Percentiles rank a stretch among this genome's conserved stretches.
phyloP scores from a whole-genome alignment of 2,797 vertebrate genomes.

The Harpagifer antarcticus region DNA sequence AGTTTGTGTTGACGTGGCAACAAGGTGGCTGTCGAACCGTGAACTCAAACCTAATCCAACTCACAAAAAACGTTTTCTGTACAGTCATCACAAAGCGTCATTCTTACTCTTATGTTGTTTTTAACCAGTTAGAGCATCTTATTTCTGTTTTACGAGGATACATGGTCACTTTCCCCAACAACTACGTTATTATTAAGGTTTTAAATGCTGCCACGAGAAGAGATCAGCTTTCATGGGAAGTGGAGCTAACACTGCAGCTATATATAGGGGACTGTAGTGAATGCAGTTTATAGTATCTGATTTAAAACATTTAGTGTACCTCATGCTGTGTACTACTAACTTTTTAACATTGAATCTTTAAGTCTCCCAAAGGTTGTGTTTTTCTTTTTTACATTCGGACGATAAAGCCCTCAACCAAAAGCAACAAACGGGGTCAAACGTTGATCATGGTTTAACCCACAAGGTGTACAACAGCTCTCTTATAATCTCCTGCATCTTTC shows the following conservation, averaged over 20 bases:
- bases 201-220: too few relatives aligned
- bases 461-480: neutral
- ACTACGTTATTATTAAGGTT: neutral
- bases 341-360: too few relatives aligned
- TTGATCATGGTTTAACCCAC: too few relatives aligned
- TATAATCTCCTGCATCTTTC: neutral
- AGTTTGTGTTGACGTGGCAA: slow-evolving; percentile 18
- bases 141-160: neutral
- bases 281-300: neutral
- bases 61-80: neutral
- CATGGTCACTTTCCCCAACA: neutral
- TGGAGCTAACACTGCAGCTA: neutral
- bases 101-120: neutral
- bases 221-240: neutral
- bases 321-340: too few relatives aligned
- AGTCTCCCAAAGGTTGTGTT: too few relatives aligned
- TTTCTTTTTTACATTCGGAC: too few relatives aligned
- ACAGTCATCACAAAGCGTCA: neutral
- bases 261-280: neutral
- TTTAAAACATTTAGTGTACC: too few relatives aligned
- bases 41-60: neutral
- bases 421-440: too few relatives aligned
- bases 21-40: neutral
- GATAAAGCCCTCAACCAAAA: too few relatives aligned
- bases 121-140: neutral